Base-by-base conservation (phyloP, 2,797 vertebrate genomes). In the Chloroceryle amazona region DNA sequence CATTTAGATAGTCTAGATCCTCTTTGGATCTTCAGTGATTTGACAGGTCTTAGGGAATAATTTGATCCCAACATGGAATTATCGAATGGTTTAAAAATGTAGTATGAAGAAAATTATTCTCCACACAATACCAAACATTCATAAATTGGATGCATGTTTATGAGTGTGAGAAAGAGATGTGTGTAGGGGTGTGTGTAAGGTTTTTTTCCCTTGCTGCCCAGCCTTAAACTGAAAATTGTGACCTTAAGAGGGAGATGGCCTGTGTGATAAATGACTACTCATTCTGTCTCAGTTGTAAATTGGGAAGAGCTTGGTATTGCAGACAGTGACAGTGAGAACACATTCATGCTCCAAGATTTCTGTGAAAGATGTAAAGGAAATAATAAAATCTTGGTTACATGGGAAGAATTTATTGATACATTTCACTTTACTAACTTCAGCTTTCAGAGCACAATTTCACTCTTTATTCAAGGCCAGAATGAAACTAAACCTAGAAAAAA, bases 201-300 rank as follows among this genome's bases (percentile, higher is more conserved):
- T 17, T 76, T 54, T 17, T 80, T 54, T 71, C 14, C 18, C 16
- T 78, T 60, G 37, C 26, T 91, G 41, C 49, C 23, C 21, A 44
- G 20, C 33, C 31, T n/a, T 51, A 42, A 52, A 23, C 57, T 84
- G 87, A 37, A 46, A 78, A 62, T 1, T 6, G 23, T 23, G 76
- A 68, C 20, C 3, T 44, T 9, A 10, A 20, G 25, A 52, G 9
- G 28, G 26, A 66, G 10, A 1, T 89, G 42, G 8, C 5, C 5
- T 12, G 37, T 54, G 31, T 47, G 33, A 42, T 35, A n/a, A 52
- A 35, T 39, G 37, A 15, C 13, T 31, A 31, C 41, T 83, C 26
- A 6, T 39, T 31, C 21, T 11, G 7, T 18, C 55, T 62, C 28
- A 26, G 2, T 33, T 2, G 0, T 1, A 11, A 58, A 4, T 2